Conservation (phyloP, 2,797 vertebrate species). For the Sebastes baramenuke region DNA sequence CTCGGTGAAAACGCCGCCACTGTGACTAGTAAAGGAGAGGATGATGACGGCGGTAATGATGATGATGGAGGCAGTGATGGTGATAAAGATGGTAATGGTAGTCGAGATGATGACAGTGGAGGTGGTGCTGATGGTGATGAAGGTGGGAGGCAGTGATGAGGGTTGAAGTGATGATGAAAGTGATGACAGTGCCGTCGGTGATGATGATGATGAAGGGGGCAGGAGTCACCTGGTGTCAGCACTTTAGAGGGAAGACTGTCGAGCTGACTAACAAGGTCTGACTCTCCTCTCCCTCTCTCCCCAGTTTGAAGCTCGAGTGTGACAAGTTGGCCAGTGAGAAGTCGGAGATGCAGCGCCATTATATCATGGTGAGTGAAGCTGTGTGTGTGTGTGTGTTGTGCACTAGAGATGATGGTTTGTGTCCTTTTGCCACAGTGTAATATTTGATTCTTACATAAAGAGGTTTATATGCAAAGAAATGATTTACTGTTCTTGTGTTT, state of each 20-base stretch:
- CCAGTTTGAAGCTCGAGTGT: constrained; percentile 95
- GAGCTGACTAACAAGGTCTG: constrained; percentile 52
- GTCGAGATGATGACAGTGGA: constrained; percentile 32
- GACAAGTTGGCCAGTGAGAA: constrained; percentile 98
- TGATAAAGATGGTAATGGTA: constrained; percentile 37
- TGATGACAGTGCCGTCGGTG: constrained; percentile 38
- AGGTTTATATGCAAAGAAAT: neutral
- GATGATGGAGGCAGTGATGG: constrained; percentile 10
- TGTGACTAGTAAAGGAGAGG: constrained; percentile 16
- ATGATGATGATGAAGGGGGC: constrained; percentile 64
- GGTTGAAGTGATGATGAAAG: constrained; percentile 48
- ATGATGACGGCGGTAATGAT: constrained; percentile 6
- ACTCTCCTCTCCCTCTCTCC: constrained; percentile 56
- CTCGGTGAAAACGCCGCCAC: neutral
- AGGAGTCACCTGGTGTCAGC: constrained; percentile 61
- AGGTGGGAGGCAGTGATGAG: constrained; percentile 28
- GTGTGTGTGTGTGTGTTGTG: neutral
- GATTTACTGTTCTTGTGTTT: neutral
- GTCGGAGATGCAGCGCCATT: constrained; percentile 99
- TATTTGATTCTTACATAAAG: neutral
- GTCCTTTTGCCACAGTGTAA: neutral
- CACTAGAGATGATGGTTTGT: neutral
- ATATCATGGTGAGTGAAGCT: constrained; percentile 90
- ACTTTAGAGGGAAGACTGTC: constrained; percentile 47
- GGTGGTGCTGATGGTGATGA: neutral